Percentiles rank a stretch among this genome's conserved stretches.
phyloP scores from a whole-genome alignment of 2,888 invertebrate species.

The Leptopilina drosophilae region DNA sequence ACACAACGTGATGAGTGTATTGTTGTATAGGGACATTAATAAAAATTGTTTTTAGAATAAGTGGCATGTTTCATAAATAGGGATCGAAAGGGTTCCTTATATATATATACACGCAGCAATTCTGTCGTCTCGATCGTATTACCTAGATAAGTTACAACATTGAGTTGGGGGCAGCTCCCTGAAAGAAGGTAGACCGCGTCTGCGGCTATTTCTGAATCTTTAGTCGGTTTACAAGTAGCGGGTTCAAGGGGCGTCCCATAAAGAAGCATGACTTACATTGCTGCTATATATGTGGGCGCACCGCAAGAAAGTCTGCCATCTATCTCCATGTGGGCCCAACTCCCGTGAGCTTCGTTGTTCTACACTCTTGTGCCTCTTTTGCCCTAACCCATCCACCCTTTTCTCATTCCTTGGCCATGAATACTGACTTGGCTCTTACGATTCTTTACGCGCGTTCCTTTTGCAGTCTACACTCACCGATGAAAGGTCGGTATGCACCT shows the following conservation, averaged over 20 bases:
- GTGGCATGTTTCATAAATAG: not conserved
- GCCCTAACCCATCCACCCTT: slow-evolving; percentile 49
- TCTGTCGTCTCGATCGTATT: slow-evolving; percentile 63
- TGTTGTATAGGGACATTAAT: too few species aligned
- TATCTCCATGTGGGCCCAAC: slow-evolving; percentile 62
- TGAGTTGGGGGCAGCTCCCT: slow-evolving; percentile 55
- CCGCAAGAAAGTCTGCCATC: slow-evolving; percentile 69
- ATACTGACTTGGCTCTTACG: slow-evolving; percentile 57
- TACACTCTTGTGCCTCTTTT: slow-evolving; percentile 45
- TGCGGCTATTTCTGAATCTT: slow-evolving; percentile 74
- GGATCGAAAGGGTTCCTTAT: not conserved
- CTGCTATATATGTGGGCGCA: slow-evolving; percentile 72
- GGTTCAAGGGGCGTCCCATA: slow-evolving; percentile 74
- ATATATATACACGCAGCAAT: slow-evolving; percentile 26
- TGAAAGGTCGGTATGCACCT: slow-evolving; percentile 63
- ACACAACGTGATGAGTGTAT: too few species aligned
- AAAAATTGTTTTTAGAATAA: too few species aligned
- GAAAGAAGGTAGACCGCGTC: slow-evolving; percentile 46
- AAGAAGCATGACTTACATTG: slow-evolving; percentile 75
- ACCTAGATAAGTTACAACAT: slow-evolving; percentile 62
- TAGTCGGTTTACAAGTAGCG: slow-evolving; percentile 75
- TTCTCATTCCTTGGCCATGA: slow-evolving; percentile 59
- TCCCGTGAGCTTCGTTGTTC: slow-evolving; percentile 52
- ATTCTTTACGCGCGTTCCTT: slow-evolving; percentile 62
- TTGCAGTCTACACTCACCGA: slow-evolving; percentile 58